A percentile compares a stretch with the other conserved stretches of the same genome.
These are phyloP conservation scores for Ochropleura plecta DNA, from an alignment of 2,888 invertebrate genomes.

Conservation along the genomic window DNA sequence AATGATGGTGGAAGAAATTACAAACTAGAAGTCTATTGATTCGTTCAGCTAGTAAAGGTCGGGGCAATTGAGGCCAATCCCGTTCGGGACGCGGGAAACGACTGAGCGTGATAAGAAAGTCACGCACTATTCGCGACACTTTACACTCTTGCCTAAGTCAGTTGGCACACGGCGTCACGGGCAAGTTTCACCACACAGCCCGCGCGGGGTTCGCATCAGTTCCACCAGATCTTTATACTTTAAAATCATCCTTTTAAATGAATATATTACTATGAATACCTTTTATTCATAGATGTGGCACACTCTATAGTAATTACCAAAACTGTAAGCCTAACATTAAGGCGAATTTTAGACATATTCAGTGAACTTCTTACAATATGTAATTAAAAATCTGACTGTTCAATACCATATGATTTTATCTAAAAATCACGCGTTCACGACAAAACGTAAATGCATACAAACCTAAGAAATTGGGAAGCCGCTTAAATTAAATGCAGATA, in stretches of 20 bases:
- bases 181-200: background rate
- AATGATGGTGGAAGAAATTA: background rate
- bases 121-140: background rate
- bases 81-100: background rate
- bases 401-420: conserved; percentile 66
- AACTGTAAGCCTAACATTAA: conserved; percentile 78
- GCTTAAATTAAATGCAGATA: conserved; percentile 8
- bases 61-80: background rate
- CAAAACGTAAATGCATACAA: conserved; percentile 55
- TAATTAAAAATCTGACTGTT: conserved; percentile 57
- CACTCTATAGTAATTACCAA: conserved; percentile 65
- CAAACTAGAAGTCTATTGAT: background rate
- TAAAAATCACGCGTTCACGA: conserved; percentile 58
- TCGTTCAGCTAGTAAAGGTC: background rate
- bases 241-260: background rate
- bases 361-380: conserved; percentile 60
- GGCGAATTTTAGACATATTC: conserved; percentile 74
- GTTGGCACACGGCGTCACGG: background rate
- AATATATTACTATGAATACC: background rate
- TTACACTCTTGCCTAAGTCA: background rate
- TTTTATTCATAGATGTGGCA: conserved; percentile 62
- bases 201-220: background rate
- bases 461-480: conserved; percentile 53
- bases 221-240: background rate
- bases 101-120: background rate